Conservation (phyloP, 2,888 invertebrate species). For the Acleris laterana region DNA sequence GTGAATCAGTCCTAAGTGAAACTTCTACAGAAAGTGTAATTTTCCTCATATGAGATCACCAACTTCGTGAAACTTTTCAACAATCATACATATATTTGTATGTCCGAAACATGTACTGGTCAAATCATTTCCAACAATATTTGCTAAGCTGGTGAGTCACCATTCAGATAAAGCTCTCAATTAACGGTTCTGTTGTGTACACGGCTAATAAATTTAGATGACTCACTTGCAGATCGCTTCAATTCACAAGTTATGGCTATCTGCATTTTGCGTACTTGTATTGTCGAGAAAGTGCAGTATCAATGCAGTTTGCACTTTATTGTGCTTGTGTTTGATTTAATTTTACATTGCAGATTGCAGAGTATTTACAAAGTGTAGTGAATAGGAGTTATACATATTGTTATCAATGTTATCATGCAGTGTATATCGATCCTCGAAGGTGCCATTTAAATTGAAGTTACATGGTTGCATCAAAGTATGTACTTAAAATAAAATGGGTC, state of each 20-base stretch:
- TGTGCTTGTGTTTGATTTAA: no score
- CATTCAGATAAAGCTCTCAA: conserved; percentile 36
- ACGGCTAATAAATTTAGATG: conserved; percentile 34
- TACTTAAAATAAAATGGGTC: no score
- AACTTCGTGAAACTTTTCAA: conserved; percentile 31
- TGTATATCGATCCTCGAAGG: no score
- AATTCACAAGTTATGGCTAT: conserved; percentile 16
- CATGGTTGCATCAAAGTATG: no score
- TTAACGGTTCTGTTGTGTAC: conserved; percentile 28
- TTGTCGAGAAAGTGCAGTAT: conserved; percentile 30
- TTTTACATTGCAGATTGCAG: no score
- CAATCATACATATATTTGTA: conserved; percentile 27
- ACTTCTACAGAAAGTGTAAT: conserved; percentile 4
- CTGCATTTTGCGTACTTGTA: conserved; percentile 32
- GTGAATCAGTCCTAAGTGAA: not conserved
- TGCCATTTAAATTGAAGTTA: no score
- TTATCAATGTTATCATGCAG: no score
- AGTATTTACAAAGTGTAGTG: no score
- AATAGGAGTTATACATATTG: no score
- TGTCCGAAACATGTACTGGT: conserved; percentile 20
- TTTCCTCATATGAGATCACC: conserved; percentile 41
- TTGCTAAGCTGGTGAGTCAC: conserved; percentile 34
- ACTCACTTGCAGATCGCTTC: conserved; percentile 26
- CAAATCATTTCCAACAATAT: conserved; percentile 9
- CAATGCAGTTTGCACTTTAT: conserved; percentile 14